Evolutionary conservation across 2,113 vertebrate genomes (phyloP).

Genomic region (Buteo buteo): DNA sequence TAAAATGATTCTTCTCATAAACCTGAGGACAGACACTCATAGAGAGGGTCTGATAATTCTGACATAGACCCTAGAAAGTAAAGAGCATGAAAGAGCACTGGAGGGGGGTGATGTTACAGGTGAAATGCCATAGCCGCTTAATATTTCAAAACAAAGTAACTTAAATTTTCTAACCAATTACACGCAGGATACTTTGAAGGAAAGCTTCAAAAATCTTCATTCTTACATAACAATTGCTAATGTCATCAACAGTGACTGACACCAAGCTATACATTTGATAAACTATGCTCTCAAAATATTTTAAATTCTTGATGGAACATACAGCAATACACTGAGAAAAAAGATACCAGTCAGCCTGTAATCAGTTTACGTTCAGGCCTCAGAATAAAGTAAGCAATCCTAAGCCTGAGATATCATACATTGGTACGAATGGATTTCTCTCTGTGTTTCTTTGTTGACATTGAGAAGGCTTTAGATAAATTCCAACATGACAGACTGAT

Average conservation of each 20-base stretch:
- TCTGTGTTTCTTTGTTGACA: not conserved
- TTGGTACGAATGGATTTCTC: not conserved
- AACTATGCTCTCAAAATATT: not conserved
- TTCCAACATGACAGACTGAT: not conserved
- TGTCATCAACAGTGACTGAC: not conserved
- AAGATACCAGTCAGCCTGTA: not conserved
- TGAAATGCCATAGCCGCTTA: not conserved
- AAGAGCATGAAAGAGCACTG: not conserved
- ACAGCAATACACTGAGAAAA: not conserved
- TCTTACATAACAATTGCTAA: not conserved
- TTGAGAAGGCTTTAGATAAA: constrained; percentile 25
- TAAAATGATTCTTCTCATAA: not conserved
- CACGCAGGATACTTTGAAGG: not conserved
- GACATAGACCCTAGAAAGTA: not conserved
- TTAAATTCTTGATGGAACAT: not conserved
- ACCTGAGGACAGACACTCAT: not conserved
- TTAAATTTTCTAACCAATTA: not conserved
- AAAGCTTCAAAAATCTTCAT: not conserved
- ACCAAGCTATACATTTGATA: not conserved
- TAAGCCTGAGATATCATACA: not conserved
- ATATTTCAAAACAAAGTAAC: not conserved
- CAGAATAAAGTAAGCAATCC: not conserved
- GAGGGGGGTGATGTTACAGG: not conserved
- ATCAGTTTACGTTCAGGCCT: not conserved
- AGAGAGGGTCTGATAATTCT: not conserved